phyloP scores from a whole-genome alignment of 2,888 invertebrate genomes.

The Oxystoma pomonae region DNA sequence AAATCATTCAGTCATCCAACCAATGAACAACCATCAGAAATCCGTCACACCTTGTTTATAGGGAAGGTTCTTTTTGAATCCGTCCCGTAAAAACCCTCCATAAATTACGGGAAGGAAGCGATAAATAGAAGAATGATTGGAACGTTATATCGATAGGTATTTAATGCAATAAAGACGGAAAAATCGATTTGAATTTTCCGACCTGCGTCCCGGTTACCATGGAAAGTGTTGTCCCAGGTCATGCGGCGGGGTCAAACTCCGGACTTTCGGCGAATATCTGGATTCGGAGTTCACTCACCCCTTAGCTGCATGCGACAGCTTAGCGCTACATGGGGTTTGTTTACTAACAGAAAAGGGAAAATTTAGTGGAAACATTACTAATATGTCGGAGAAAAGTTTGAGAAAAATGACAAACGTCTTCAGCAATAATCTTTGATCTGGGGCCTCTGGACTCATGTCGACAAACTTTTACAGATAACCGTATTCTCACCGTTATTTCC shows the following conservation, averaged over 20 bases:
- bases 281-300: constrained; percentile 21
- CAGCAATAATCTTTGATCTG: too few relatives aligned
- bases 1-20: too few relatives aligned
- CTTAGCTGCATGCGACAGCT: neutral
- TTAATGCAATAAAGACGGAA: constrained; percentile 21
- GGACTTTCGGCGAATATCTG: constrained; percentile 42
- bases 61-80: too few relatives aligned
- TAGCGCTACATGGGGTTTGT: constrained; percentile 9
- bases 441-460: too few relatives aligned
- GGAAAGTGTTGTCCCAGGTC: constrained; percentile 52
- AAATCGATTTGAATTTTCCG: constrained; percentile 47
- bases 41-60: too few relatives aligned
- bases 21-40: too few relatives aligned
- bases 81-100: too few relatives aligned
- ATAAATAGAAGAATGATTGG: too few relatives aligned
- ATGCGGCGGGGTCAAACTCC: constrained; percentile 47
- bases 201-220: constrained; percentile 51
- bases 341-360: constrained; percentile 7
- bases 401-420: too few relatives aligned
- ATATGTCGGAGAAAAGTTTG: neutral
- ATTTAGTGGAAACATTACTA: neutral
- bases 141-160: neutral
- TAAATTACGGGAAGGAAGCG: too few relatives aligned
- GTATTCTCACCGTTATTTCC: too few relatives aligned
- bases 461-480: too few relatives aligned